Conservation (phyloP, 2,113 vertebrate genomes). For the Corythaeola cristata region DNA sequence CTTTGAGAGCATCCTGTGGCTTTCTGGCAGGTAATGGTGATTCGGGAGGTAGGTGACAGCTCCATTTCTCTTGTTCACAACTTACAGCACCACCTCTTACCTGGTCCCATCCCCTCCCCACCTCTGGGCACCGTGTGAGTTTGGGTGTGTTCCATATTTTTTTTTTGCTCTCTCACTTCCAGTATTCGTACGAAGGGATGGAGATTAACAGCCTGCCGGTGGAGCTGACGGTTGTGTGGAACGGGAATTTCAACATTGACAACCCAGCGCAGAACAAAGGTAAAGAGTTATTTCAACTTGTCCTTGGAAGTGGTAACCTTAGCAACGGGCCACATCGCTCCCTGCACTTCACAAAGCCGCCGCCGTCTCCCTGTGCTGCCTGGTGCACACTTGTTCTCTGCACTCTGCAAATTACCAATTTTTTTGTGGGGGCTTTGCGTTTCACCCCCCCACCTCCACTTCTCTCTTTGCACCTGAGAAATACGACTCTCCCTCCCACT, state of each 20-base stretch:
- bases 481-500: not conserved
- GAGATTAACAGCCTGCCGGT: constrained; percentile 96
- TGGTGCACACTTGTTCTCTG: constrained; percentile 34
- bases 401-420: constrained; percentile 34
- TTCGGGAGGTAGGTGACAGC: not conserved
- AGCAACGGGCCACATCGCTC: constrained; percentile 59
- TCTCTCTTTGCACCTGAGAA: not conserved
- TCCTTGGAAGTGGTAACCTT: constrained; percentile 74
- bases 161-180: constrained; percentile 44
- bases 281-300: constrained; percentile 76
- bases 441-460: not conserved
- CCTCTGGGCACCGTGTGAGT: not conserved
- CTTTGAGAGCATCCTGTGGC: not conserved
- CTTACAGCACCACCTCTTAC: not conserved
- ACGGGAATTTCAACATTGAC: constrained; percentile 98
- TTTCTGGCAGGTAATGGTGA: not conserved
- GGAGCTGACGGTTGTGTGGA: constrained; percentile 97
- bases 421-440: not conserved
- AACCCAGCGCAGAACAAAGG: constrained; percentile 98
- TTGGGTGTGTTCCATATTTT: not conserved
- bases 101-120: not conserved
- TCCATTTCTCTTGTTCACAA: not conserved
- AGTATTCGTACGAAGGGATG: constrained; percentile 98
- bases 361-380: constrained; percentile 19
- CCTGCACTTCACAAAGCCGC: constrained; percentile 45